These are phyloP conservation scores for Agriotes lineatus DNA, from an alignment of 2,888 invertebrate species.

Conservation along the genomic window DNA sequence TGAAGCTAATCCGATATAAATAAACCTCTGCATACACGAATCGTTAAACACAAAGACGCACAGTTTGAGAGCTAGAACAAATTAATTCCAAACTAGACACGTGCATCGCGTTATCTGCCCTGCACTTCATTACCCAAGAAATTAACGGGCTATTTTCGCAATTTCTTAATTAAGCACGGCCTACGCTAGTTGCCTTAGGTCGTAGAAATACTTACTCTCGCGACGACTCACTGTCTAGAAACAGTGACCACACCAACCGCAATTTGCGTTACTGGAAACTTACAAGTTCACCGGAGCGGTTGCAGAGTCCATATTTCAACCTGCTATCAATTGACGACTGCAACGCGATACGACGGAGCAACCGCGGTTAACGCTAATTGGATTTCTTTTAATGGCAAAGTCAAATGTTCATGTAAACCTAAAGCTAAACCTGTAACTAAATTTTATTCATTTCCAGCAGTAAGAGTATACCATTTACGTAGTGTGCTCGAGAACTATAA, in stretches of 20 bases:
- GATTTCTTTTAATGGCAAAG: no score
- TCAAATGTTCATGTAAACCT: no score
- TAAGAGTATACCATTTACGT: no score
- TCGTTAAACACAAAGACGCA: no score
- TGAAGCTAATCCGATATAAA: no score
- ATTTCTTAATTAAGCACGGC: slow-evolving; percentile 13
- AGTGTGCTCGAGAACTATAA: no score
- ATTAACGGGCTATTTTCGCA: neutral
- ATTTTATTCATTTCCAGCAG: no score
- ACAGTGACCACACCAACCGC: neutral
- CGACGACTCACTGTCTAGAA: slow-evolving; percentile 8
- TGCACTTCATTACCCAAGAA: neutral
- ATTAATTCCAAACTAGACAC: neutral
- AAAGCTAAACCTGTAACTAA: no score
- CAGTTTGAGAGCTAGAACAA: neutral
- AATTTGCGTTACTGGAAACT: neutral
- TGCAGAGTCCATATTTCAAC: neutral
- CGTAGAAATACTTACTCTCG: neutral
- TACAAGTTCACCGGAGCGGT: neutral
- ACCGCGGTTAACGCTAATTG: no score
- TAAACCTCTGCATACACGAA: no score
- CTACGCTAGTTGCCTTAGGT: neutral
- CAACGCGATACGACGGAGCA: no score
- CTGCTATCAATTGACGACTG: no score
- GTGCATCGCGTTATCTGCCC: neutral